phyloP scores from a whole-genome alignment of 2,888 invertebrate species.

The Cremastinae sp. region DNA sequence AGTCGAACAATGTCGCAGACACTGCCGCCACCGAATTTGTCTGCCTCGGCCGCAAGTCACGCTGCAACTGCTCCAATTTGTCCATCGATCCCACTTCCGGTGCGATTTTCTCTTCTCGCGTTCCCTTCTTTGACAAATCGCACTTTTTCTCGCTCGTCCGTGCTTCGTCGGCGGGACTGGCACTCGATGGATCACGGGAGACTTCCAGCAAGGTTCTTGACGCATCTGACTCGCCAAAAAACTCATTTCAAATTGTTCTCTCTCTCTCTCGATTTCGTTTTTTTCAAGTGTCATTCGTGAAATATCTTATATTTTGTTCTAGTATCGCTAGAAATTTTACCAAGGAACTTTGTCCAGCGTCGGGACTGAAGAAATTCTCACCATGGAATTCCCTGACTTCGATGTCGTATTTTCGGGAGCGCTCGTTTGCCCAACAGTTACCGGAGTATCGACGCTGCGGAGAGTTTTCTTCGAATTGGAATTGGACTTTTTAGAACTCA shows the following conservation, averaged over 20 bases:
- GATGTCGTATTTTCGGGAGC: slow-evolving; percentile 12
- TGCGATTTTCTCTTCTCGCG: slow-evolving; percentile 49
- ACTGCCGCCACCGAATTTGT: slow-evolving; percentile 83
- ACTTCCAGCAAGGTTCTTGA: slow-evolving; percentile 35
- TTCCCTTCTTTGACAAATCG: slow-evolving; percentile 24
- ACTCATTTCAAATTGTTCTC: background rate
- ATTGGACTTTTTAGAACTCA: background rate
- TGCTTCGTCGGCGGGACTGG: background rate
- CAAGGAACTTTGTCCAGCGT: slow-evolving; percentile 44
- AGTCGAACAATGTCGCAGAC: slow-evolving; percentile 78
- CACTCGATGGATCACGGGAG: slow-evolving; percentile 2
- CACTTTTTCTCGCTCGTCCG: slow-evolving; percentile 26
- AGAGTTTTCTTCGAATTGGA: background rate
- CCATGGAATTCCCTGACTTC: slow-evolving; percentile 24
- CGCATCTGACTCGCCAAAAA: slow-evolving; percentile 26
- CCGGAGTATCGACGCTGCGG: slow-evolving; percentile 6
- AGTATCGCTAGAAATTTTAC: slow-evolving; percentile 43
- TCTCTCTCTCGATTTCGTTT: background rate
- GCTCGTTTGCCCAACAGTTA: slow-evolving; percentile 1
- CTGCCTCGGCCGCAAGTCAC: slow-evolving; percentile 85
- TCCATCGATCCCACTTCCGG: slow-evolving; percentile 82
- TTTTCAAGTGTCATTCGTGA: background rate
- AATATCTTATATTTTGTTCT: background rate
- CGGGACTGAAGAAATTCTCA: slow-evolving; percentile 46
- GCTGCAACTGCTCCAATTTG: slow-evolving; percentile 84